A percentile compares a stretch with the other conserved stretches of the same genome.
phyloP scores from a whole-genome alignment of 2,113 vertebrate species.

The pig (Sus scrofa) region T2T-Sscrofa CM000824.6:201978501-201979000 shows the following conservation, averaged over 20 bases:
- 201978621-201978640: background rate
- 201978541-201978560: background rate
- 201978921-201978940: background rate
- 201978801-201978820: background rate
- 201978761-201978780: background rate
- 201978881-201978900: background rate
- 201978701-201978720: background rate
- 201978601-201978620: background rate
- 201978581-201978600: background rate
- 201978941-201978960: background rate
- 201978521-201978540: background rate
- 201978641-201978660: background rate
- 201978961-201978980: background rate
- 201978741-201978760: background rate
- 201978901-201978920: background rate
- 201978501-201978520: background rate
- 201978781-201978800: background rate
- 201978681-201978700: background rate
- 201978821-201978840: background rate
- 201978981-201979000: background rate
- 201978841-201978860: background rate
- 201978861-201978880: background rate
- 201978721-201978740: background rate
- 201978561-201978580: background rate
- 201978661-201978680: background rate